A percentile compares a stretch with the other conserved stretches of the same genome.
Conservation (phyloP, 2,888 invertebrate genomes). For the Liopterus haemorrhoidalis region DNA sequence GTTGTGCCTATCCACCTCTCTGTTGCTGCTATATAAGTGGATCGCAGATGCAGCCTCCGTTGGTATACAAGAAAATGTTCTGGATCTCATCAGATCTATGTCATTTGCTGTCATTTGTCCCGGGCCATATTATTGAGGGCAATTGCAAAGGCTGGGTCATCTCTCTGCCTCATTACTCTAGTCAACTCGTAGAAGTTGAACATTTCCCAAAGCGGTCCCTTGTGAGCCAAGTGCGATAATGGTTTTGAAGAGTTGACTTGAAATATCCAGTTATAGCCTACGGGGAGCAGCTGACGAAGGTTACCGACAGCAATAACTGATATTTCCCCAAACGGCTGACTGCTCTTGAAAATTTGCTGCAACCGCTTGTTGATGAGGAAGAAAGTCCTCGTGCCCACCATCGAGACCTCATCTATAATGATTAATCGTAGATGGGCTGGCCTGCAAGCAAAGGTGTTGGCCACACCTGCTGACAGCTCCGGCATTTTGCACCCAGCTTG, state of each 20-base stretch:
- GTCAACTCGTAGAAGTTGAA: slow-evolving; percentile 35
- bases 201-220: slow-evolving; percentile 28
- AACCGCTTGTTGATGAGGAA: slow-evolving; percentile 33
- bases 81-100: slow-evolving; percentile 26
- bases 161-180: slow-evolving; percentile 36
- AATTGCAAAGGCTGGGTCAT: slow-evolving; percentile 31
- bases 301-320: slow-evolving; percentile 39
- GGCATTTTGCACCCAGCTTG: too few relatives aligned
- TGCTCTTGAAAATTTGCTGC: slow-evolving; percentile 34
- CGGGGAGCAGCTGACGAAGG: slow-evolving; percentile 37
- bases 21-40: slow-evolving; percentile 20
- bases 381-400: slow-evolving; percentile 34
- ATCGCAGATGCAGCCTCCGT: slow-evolving; percentile 18
- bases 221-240: slow-evolving; percentile 4
- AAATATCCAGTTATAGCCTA: slow-evolving; percentile 33
- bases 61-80: slow-evolving; percentile 6
- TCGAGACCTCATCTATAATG: slow-evolving; percentile 40
- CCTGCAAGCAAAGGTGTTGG: too few relatives aligned
- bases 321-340: slow-evolving; percentile 37
- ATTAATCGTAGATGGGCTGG: slow-evolving; percentile 26
- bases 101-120: slow-evolving; percentile 30
- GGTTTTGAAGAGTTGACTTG: not conserved
- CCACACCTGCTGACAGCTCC: too few relatives aligned
- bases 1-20: slow-evolving; percentile 22
- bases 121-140: slow-evolving; percentile 33